phyloP scores from a whole-genome alignment of 1,140 invertebrate species.

The Aphaenogaster ashmeadi region DNA sequence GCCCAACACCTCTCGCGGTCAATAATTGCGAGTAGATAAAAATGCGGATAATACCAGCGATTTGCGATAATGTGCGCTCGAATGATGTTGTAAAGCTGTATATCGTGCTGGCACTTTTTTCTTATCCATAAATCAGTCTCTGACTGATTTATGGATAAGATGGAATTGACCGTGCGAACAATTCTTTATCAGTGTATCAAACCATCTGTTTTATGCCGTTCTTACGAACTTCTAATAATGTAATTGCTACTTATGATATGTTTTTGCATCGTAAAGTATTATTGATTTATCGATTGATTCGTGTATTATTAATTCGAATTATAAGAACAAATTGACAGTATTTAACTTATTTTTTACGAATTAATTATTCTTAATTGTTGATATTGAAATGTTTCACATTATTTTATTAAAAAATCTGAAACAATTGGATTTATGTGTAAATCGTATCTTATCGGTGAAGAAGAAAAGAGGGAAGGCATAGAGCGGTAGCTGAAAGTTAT shows the following conservation, averaged over 20 bases:
- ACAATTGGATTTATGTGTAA: background rate
- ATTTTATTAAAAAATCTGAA: background rate
- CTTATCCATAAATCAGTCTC: background rate
- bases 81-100: background rate
- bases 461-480: background rate
- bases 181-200: background rate
- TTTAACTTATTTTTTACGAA: background rate
- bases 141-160: background rate
- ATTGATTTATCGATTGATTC: background rate
- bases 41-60: background rate
- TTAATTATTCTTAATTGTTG: background rate
- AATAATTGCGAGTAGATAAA: slow-evolving; percentile 25
- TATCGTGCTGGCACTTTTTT: background rate
- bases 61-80: background rate
- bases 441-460: background rate
- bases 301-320: background rate
- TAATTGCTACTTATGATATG: background rate
- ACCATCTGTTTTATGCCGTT: background rate
- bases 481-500: background rate
- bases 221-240: background rate
- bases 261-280: background rate
- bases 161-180: too few species aligned
- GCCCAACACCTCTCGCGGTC: slow-evolving; percentile 17
- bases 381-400: background rate
- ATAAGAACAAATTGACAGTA: background rate